Conservation (phyloP, 2,797 vertebrate species). For the Mormyrops attenuatus region DNA sequence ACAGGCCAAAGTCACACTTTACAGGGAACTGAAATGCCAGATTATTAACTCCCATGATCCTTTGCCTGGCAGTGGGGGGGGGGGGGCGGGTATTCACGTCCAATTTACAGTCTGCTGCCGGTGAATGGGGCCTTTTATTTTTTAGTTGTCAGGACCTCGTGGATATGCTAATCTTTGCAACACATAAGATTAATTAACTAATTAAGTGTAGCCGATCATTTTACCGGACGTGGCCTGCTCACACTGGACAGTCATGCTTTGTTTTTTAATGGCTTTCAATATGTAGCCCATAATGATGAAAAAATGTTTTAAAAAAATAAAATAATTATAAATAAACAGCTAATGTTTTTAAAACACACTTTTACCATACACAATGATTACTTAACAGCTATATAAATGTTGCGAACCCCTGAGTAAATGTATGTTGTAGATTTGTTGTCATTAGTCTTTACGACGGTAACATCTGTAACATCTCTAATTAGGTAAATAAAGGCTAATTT, state of each 20-base stretch:
- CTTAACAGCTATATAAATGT: neutral
- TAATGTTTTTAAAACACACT: neutral
- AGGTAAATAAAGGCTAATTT: neutral
- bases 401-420: neutral
- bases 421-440: neutral
- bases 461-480: neutral
- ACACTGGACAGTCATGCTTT: neutral
- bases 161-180: neutral
- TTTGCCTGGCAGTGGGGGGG: neutral
- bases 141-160: neutral
- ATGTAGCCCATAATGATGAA: neutral
- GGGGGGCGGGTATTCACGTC: neutral
- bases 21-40: neutral
- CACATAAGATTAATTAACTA: neutral
- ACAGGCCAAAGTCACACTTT: neutral
- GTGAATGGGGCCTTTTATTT: neutral
- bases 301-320: neutral
- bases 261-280: neutral
- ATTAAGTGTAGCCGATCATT: neutral
- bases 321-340: neutral
- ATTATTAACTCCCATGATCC: neutral
- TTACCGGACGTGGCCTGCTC: neutral
- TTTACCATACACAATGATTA: neutral
- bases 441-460: neutral
- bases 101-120: neutral